Percentiles rank a stretch among this genome's conserved stretches.
These are phyloP conservation scores for Tromatobia lineatoria DNA, from an alignment of 2,888 invertebrate species.

Conservation along the genomic window DNA sequence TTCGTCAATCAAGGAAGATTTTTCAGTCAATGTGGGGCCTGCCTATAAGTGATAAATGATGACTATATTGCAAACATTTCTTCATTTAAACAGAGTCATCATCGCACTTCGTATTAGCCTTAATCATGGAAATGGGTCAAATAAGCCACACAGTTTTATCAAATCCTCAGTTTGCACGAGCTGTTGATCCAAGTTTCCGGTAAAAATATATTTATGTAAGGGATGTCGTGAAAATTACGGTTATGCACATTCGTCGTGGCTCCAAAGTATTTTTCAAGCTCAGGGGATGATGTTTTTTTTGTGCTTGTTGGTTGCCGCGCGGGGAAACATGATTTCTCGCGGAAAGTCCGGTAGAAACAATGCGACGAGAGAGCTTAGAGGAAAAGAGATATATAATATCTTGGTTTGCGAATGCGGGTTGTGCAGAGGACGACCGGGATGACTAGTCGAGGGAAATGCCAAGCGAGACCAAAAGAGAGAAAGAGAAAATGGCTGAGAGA, in stretches of 20 bases:
- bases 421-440: conserved; percentile 30
- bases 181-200: conserved; percentile 5
- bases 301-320: conserved; percentile 8
- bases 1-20: no score
- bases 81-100: no score
- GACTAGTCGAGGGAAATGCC: conserved; percentile 19
- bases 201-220: conserved; percentile 24
- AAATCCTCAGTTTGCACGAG: conserved; percentile 4
- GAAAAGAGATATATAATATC: conserved; percentile 47
- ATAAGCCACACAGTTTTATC: background rate
- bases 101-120: background rate
- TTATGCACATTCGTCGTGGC: conserved; percentile 31
- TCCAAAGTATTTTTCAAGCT: conserved; percentile 44
- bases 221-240: conserved; percentile 30
- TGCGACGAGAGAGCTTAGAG: conserved; percentile 33
- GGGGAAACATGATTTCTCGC: conserved; percentile 43
- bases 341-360: conserved; percentile 1
- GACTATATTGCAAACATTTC: no score
- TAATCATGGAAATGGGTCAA: background rate
- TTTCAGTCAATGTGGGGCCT: no score
- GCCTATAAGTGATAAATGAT: no score
- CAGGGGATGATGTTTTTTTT: conserved; percentile 12
- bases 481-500: conserved; percentile 57
- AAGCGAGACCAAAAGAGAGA: conserved; percentile 39
- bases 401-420: conserved; percentile 42